These are phyloP conservation scores for Oxyruncus cristatus DNA, from an alignment of 2,113 vertebrate species.

Conservation along the genomic window DNA sequence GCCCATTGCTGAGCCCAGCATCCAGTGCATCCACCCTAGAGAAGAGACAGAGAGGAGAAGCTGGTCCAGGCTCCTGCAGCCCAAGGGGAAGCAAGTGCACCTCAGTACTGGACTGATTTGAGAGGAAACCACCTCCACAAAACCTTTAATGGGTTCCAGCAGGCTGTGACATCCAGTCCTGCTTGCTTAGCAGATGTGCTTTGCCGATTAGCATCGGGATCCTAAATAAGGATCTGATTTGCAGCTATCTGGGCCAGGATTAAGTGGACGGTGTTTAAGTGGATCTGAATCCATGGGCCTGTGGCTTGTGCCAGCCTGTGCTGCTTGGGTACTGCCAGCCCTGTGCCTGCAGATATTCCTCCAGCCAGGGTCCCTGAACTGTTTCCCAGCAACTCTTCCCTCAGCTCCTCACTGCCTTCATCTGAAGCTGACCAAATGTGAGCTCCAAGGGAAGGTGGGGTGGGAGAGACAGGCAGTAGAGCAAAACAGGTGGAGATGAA, in stretches of 20 bases:
- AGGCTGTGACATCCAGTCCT: neutral
- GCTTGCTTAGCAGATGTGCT: neutral
- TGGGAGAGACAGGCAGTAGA: neutral
- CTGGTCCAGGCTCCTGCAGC: neutral
- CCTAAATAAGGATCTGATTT: neutral
- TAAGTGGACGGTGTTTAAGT: neutral
- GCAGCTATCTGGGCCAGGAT: neutral
- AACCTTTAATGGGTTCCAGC: neutral
- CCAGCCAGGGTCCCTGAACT: neutral
- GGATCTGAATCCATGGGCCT: fast-evolving
- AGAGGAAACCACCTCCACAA: neutral
- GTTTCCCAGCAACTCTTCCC: constrained; percentile 56
- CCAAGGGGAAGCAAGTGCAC: neutral
- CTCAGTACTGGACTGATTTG: neutral
- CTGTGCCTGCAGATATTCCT: neutral
- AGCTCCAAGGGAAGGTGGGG: neutral
- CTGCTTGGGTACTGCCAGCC: neutral
- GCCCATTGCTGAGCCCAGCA: neutral
- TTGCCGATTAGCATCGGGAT: neutral
- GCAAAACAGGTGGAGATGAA: neutral
- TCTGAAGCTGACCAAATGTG: neutral
- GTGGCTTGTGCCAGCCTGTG: neutral
- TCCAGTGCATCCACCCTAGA: neutral
- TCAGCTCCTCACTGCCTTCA: neutral
- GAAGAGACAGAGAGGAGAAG: neutral